Percentiles rank a stretch among this genome's conserved stretches.
phyloP scores from a whole-genome alignment of 1,140 invertebrate species.

The Sitodiplosis mosellana region DNA sequence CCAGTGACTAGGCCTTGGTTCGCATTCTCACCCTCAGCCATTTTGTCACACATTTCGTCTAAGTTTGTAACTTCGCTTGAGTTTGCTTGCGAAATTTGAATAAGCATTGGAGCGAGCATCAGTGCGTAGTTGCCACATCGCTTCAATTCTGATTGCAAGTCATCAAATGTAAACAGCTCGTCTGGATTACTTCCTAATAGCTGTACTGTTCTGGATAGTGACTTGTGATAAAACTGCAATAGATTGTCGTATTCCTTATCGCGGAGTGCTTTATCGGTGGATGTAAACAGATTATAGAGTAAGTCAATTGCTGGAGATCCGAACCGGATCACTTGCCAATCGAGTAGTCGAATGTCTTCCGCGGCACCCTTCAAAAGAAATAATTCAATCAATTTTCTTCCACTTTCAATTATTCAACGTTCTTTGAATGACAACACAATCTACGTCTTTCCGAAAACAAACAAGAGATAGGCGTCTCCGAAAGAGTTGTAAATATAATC shows the following conservation, averaged over 20 bases:
- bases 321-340: conserved; percentile 31
- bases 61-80: no score
- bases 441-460: no score
- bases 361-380: no score
- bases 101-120: conserved; percentile 6
- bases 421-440: no score
- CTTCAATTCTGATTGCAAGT: conserved; percentile 12
- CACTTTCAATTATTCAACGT: no score
- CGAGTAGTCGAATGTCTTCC: conserved; percentile 24
- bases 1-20: no score
- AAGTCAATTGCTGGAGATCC: conserved; percentile 31
- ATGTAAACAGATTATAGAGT: conserved; percentile 31
- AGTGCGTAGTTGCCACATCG: conserved; percentile 13
- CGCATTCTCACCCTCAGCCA: no score
- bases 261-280: conserved; percentile 26
- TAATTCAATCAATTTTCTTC: no score
- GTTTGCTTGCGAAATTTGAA: no score
- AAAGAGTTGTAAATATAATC: no score
- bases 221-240: conserved; percentile 27
- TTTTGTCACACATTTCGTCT: no score
- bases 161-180: conserved; percentile 13
- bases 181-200: conserved; percentile 13
- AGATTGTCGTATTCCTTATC: conserved; percentile 23
- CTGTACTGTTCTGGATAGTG: conserved; percentile 17
- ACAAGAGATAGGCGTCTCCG: no score